These are phyloP conservation scores for Gymnoscelis rufifasciata DNA, from an alignment of 2,888 invertebrate genomes.

Conservation along the genomic window DNA sequence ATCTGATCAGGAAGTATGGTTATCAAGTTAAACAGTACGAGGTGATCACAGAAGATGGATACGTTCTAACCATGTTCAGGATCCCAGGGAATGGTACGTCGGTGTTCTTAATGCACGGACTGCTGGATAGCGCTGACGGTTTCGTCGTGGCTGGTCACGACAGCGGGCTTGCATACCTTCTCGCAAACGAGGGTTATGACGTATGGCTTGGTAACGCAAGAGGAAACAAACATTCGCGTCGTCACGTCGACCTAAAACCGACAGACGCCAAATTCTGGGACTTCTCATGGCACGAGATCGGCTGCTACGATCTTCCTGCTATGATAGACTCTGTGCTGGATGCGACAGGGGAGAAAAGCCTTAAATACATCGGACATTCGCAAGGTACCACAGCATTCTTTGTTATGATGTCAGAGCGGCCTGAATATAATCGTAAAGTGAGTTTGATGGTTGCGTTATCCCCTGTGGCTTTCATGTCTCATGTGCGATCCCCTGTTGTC, in stretches of 20 bases:
- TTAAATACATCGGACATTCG: slow-evolving; percentile 86
- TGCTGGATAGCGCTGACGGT: slow-evolving; percentile 57
- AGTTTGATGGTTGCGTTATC: slow-evolving; percentile 76
- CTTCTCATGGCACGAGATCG: slow-evolving; percentile 90
- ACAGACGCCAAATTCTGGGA: slow-evolving; percentile 79
- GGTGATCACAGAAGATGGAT: slow-evolving; percentile 52
- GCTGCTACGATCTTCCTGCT: slow-evolving; percentile 86
- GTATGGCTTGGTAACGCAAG: slow-evolving; percentile 90
- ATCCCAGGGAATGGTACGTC: slow-evolving; percentile 48
- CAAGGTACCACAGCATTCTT: slow-evolving; percentile 81
- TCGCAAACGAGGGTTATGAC: slow-evolving; percentile 82
- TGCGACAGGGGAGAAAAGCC: slow-evolving; percentile 65
- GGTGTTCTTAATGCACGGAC: slow-evolving; percentile 60
- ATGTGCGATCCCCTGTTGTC: slow-evolving; percentile 53
- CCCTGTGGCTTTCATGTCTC: slow-evolving; percentile 76
- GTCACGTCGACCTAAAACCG: slow-evolving; percentile 64
- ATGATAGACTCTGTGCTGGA: slow-evolving; percentile 84
- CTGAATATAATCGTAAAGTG: slow-evolving; percentile 78
- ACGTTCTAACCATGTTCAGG: slow-evolving; percentile 46
- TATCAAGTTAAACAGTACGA: slow-evolving; percentile 43
- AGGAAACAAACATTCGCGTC: slow-evolving; percentile 83
- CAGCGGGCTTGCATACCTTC: slow-evolving; percentile 56
- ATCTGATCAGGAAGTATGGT: slow-evolving; percentile 49
- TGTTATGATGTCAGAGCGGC: slow-evolving; percentile 72
- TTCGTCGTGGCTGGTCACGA: slow-evolving; percentile 51